These are phyloP conservation scores for Formica aserva DNA, from an alignment of 2,888 invertebrate species.

Conservation along the genomic window DNA sequence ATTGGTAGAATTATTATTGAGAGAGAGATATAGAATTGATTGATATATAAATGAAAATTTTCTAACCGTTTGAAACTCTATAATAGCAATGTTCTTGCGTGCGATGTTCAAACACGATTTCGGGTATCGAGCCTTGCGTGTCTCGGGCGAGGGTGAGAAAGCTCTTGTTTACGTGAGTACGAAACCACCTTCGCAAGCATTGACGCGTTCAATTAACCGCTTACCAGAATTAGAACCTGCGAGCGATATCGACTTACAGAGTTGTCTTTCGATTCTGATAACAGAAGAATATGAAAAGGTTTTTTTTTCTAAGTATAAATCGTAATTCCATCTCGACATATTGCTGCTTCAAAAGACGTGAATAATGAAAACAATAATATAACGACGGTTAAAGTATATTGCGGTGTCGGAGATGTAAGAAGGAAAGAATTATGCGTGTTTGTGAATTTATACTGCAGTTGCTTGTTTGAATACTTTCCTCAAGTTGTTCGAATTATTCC, in stretches of 20 bases:
- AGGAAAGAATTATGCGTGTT: constrained; percentile 23
- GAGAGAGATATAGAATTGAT: neutral
- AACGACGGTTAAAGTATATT: neutral
- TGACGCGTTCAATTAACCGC: constrained; percentile 79
- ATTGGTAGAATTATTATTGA: neutral
- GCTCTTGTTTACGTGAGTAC: constrained; percentile 70
- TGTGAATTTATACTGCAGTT: neutral
- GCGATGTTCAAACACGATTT: constrained; percentile 23
- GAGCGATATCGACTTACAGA: constrained; percentile 36
- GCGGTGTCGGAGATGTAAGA: neutral
- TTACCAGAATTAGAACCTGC: constrained; percentile 43
- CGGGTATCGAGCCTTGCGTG: constrained; percentile 50
- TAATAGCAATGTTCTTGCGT: neutral
- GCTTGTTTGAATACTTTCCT: constrained; percentile 10
- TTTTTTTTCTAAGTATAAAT: neutral
- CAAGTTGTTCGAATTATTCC: constrained; percentile 33
- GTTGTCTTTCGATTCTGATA: neutral
- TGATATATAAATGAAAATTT: neutral
- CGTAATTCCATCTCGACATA: constrained; percentile 1
- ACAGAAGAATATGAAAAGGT: neutral
- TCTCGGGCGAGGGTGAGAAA: constrained; percentile 59
- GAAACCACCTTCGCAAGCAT: constrained; percentile 73
- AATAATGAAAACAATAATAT: neutral
- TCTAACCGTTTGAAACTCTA: neutral
- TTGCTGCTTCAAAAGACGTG: neutral